Evolutionary conservation across 2,888 invertebrate species (phyloP).

Genomic region (Drosophila tripunctata): DNA sequence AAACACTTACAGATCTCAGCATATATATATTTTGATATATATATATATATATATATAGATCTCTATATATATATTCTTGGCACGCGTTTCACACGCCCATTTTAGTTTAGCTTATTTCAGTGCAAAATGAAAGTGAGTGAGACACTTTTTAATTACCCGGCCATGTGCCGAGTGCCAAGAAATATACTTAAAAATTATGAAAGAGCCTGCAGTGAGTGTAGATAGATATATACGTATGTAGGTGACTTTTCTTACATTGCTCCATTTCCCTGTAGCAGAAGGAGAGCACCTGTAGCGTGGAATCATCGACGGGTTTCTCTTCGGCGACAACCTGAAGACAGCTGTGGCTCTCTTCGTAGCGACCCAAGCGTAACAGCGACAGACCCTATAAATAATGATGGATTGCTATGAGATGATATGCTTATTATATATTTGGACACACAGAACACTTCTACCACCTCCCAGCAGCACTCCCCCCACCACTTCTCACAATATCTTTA

Average conservation of each 20-base stretch:
- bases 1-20: constrained; percentile 13
- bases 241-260: constrained; percentile 88
- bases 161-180: constrained; percentile 64
- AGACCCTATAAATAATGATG: constrained; percentile 87
- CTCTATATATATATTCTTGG: constrained; percentile 36
- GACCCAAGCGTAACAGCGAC: constrained; percentile 94
- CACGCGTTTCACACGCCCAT: constrained; percentile 24
- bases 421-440: constrained; percentile 1
- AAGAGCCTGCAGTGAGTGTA: constrained; percentile 7
- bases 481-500: background rate
- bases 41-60: too few species aligned
- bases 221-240: constrained; percentile 18
- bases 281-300: constrained; percentile 97
- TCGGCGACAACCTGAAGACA: constrained; percentile 91
- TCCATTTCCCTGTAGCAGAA: constrained; percentile 97
- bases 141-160: constrained; percentile 57
- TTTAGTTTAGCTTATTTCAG: constrained; percentile 8
- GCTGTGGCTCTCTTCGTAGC: constrained; percentile 90
- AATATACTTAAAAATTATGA: constrained; percentile 65
- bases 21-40: too few species aligned
- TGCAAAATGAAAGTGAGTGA: constrained; percentile 48
- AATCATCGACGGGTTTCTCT: constrained; percentile 94
- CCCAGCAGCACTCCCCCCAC: too few species aligned
- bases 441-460: too few species aligned
- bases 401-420: background rate